Base-by-base conservation (phyloP, 2,113 vertebrate species). In the Perca flavescens region DNA sequence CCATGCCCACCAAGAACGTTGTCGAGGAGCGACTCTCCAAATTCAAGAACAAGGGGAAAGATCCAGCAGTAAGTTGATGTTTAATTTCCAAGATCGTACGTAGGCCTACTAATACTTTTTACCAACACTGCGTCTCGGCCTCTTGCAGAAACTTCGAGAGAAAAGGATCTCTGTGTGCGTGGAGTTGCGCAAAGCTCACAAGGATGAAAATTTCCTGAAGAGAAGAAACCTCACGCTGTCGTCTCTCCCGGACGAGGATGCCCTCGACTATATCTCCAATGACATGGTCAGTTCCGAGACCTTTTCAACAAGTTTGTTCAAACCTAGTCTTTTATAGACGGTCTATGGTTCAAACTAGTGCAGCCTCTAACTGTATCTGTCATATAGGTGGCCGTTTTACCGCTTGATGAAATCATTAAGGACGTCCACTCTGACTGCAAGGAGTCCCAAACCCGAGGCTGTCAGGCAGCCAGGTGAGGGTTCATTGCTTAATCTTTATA, bases 41-140 rank as follows among this genome's bases (percentile, higher is more conserved):
- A 63, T 99, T 97, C 86, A 99, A 99, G 82, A 97, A 98, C 85
- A 96, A 95, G 73, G 97, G 97, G 71, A 99, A 97, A 90, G 94
- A 97, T 0, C 40, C 86, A 0, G 82, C 87, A 0, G 97, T 99
- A 88, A 96, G 97, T 92, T 31, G 1, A 19, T 1, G 3, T 34
- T n/a, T 3, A 0, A 0, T 11, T 19, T 2, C 21, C 9, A 21
- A 13, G 0, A 1, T 12, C 2, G 0, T 17, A 0, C 0, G 0
- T 57, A n/a, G n/a, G n/a, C n/a, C n/a, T n/a, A 1, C 46, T 4
- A 8, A 17, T 14, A 1, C 0, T 3, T 34, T 28, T 14, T 1
- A 5, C 10, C 4, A 21, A 50, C 54, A 1, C 13, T 56, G 2
- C 31, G 3, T 17, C 3, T 34, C 57, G 13, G 4, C 10, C 5